Evolutionary conservation across 2,113 vertebrate genomes (phyloP).

Genomic region (Megaceryle maxima): DNA sequence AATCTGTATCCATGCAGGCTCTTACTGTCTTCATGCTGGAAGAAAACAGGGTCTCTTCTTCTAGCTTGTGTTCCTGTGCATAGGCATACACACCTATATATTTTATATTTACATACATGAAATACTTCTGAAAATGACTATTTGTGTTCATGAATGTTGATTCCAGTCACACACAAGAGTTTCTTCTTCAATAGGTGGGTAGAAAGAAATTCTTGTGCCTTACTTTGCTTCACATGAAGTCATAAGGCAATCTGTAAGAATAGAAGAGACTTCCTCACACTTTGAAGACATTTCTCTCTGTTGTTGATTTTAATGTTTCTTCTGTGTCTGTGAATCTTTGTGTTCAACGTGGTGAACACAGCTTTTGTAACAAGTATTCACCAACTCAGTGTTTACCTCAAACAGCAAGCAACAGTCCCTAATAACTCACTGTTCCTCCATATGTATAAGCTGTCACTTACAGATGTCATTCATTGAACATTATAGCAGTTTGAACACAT

Average conservation of each 20-base stretch:
- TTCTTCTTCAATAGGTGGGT: not conserved
- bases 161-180: not conserved
- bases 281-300: not conserved
- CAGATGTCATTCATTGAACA: not conserved
- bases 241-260: not conserved
- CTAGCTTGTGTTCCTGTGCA: not conserved
- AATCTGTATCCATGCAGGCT: not conserved
- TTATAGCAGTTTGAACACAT: fast-evolving
- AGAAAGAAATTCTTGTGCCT: not conserved
- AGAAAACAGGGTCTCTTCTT: not conserved
- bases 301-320: not conserved
- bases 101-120: not conserved
- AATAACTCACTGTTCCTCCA: not conserved
- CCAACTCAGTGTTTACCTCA: not conserved
- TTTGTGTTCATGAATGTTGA: not conserved
- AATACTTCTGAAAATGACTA: not conserved
- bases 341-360: not conserved
- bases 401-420: not conserved
- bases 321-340: not conserved
- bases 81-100: not conserved
- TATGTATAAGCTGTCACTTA: not conserved
- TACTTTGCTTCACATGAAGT: not conserved
- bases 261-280: not conserved
- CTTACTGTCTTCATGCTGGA: not conserved
- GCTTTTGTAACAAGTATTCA: not conserved